phyloP scores from a whole-genome alignment of 2,113 vertebrate species.

The Salvelinus namaycush region DNA sequence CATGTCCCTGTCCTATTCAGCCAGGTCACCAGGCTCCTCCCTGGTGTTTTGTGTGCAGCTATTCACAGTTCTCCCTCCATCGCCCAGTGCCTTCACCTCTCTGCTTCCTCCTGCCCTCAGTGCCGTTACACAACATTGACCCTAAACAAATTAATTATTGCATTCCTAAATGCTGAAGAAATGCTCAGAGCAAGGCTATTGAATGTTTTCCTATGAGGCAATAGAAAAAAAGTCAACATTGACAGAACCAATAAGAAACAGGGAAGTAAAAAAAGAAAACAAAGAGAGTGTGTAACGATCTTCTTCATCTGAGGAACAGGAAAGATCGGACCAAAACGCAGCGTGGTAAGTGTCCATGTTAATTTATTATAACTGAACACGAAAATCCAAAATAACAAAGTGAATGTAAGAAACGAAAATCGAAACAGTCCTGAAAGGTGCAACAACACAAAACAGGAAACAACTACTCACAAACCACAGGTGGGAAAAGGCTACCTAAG shows the following conservation, averaged over 20 bases:
- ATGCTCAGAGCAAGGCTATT: background rate
- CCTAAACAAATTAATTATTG: slow-evolving; percentile 13
- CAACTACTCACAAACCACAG: too few relatives aligned
- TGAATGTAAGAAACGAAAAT: too few relatives aligned
- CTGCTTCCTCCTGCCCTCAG: slow-evolving; percentile 6
- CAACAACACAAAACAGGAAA: too few relatives aligned
- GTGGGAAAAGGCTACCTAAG: too few relatives aligned
- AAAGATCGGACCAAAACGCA: too few relatives aligned
- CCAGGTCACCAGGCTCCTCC: slow-evolving; percentile 47
- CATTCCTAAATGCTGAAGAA: slow-evolving; percentile 7
- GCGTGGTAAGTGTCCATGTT: too few relatives aligned
- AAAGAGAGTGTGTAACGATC: background rate
- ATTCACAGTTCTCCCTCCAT: slow-evolving; percentile 45
- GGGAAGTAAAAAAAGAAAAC: background rate
- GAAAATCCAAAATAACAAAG: too few relatives aligned
- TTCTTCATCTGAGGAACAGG: too few relatives aligned
- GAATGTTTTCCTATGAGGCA: background rate
- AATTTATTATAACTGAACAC: too few relatives aligned
- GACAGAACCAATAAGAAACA: background rate
- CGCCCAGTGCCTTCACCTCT: slow-evolving; percentile 38
- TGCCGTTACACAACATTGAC: slow-evolving; percentile 15
- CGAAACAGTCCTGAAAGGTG: too few relatives aligned
- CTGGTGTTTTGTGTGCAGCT: slow-evolving; percentile 41
- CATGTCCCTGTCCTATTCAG: slow-evolving; percentile 47
- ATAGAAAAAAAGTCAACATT: background rate